A percentile compares a stretch with the other conserved stretches of the same genome.
Conservation (phyloP, 2,113 vertebrate genomes). For the Chrysemys picta region DNA sequence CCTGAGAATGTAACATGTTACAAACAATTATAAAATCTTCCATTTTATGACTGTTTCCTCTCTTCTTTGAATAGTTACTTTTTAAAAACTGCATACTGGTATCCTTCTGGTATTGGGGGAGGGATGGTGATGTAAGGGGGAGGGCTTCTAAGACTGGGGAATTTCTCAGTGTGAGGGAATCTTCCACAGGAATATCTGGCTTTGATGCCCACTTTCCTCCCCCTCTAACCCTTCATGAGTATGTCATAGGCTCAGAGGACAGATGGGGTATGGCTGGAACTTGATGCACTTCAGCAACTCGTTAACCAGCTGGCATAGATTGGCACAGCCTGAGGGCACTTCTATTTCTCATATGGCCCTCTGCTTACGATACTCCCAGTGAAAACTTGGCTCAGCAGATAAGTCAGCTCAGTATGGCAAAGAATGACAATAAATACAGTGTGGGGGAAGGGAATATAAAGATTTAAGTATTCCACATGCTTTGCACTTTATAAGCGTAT, state of each 20-base stretch:
- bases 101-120: background rate
- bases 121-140: background rate
- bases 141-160: background rate
- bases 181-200: background rate
- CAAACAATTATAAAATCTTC: background rate
- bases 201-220: background rate
- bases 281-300: background rate
- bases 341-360: background rate
- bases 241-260: background rate
- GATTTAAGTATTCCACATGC: background rate
- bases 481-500: background rate
- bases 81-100: conserved; percentile 44
- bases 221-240: background rate
- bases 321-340: background rate
- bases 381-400: background rate
- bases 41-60: background rate
- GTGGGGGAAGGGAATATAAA: background rate
- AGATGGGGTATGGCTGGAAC: background rate
- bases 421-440: background rate
- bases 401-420: background rate
- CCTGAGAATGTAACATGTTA: background rate
- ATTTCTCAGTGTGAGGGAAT: background rate
- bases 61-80: conserved; percentile 2
- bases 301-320: background rate
- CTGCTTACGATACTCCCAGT: background rate